Evolutionary conservation across 2,888 invertebrate genomes (phyloP).

Genomic region (Cylindroiulus punctatus): DNA sequence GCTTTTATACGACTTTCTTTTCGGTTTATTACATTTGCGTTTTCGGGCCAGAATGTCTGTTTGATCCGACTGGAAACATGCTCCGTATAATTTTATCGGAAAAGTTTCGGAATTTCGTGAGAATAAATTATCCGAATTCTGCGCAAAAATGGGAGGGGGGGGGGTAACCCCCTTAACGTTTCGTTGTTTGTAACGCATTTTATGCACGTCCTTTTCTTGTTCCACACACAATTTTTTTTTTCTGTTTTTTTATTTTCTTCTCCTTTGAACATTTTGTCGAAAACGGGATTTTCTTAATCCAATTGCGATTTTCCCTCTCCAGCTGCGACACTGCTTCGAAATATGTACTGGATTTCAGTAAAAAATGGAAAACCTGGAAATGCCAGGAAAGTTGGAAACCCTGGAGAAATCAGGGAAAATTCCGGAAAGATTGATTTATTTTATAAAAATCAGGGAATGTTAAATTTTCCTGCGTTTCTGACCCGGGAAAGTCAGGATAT

Average conservation of each 20-base stretch:
- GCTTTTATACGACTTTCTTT: neutral
- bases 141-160: neutral
- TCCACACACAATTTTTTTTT: neutral
- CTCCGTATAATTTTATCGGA: constrained; percentile 37
- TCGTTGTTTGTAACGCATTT: neutral
- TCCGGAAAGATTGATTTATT: no score
- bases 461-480: no score
- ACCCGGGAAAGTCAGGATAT: no score
- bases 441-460: no score
- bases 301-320: no score
- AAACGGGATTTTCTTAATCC: neutral
- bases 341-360: no score
- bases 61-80: constrained; percentile 36
- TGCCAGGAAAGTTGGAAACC: no score
- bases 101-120: neutral
- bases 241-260: neutral
- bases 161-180: neutral
- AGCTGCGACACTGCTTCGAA: no score
- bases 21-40: constrained; percentile 39
- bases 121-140: constrained; percentile 6
- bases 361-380: no score
- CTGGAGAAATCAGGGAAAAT: no score
- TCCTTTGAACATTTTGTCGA: neutral
- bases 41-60: constrained; percentile 23
- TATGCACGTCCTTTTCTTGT: neutral